Evolutionary conservation across 2,113 vertebrate species (phyloP).

Genomic region (Etia nguti): DNA sequence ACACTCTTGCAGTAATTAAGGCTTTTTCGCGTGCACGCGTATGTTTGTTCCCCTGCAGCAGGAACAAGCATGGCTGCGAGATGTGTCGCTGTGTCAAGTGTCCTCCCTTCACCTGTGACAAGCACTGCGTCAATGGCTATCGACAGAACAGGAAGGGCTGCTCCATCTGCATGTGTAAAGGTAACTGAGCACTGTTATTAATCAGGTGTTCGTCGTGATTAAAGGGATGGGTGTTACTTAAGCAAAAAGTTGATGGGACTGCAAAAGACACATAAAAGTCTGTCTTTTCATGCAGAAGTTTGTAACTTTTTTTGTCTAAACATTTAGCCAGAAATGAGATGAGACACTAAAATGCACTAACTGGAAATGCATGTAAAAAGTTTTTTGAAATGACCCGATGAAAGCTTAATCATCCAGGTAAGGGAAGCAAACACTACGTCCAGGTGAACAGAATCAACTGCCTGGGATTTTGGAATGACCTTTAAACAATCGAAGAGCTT

Average conservation of each 20-base stretch:
- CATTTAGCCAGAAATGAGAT: not conserved
- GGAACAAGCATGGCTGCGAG: slow-evolving; percentile 80
- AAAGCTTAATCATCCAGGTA: not conserved
- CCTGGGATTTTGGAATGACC: not conserved
- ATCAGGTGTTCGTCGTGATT: not conserved
- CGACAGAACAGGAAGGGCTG: slow-evolving; percentile 76
- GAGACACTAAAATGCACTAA: not conserved
- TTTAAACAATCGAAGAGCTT: not conserved
- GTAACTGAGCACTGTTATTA: slow-evolving; percentile 18
- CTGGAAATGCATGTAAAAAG: not conserved
- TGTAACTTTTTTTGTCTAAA: not conserved
- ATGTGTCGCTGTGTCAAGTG: slow-evolving; percentile 81
- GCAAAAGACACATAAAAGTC: not conserved
- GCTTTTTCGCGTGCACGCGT: not conserved
- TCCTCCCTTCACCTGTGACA: slow-evolving; percentile 78
- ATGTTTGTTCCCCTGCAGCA: slow-evolving; percentile 50
- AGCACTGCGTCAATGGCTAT: slow-evolving; percentile 71
- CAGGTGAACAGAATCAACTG: not conserved
- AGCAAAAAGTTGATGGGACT: not conserved
- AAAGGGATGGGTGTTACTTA: not conserved
- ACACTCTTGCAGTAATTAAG: not conserved
- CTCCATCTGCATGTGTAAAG: slow-evolving; percentile 77
- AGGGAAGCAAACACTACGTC: rapidly evolving
- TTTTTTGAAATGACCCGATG: not conserved
- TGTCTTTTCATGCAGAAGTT: not conserved